Percentiles rank a stretch among this genome's conserved stretches.
Evolutionary conservation across 2,113 vertebrate genomes (phyloP).

Genomic region (Scortum barcoo): DNA sequence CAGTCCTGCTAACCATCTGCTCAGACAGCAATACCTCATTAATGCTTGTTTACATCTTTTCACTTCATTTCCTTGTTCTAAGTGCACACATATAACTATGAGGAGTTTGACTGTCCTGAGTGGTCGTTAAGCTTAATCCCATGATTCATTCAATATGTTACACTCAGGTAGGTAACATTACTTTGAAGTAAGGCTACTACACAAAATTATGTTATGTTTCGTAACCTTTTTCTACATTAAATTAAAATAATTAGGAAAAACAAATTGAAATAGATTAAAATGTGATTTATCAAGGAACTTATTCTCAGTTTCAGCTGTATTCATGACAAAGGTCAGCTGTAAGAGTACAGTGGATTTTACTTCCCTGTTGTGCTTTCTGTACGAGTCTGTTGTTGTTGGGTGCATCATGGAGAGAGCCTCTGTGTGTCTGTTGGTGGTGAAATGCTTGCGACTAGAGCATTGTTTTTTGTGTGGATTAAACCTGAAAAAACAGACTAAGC

Average conservation of each 20-base stretch:
- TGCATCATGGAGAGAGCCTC: constrained; percentile 13
- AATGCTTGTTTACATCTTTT: constrained; percentile 7
- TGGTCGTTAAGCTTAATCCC: background rate
- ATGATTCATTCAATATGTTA: background rate
- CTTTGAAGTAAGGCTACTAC: background rate
- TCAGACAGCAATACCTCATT: background rate
- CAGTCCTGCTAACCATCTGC: constrained; percentile 33
- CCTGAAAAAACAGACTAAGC: constrained; percentile 2
- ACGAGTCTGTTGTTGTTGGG: constrained; percentile 30
- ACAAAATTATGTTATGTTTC: background rate
- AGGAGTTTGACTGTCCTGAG: background rate
- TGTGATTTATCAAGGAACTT: background rate
- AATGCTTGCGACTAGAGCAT: background rate
- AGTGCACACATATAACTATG: background rate
- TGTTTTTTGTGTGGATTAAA: constrained; percentile 54
- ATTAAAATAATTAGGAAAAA: background rate
- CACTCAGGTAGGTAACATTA: background rate
- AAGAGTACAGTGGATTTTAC: background rate
- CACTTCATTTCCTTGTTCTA: background rate
- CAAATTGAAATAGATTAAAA: background rate
- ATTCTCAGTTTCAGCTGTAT: background rate
- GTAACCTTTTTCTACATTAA: background rate
- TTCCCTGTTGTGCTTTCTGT: constrained; percentile 20
- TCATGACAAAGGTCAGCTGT: constrained; percentile 10
- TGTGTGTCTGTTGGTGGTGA: background rate